These are phyloP conservation scores for Heliconius nattereri DNA, from an alignment of 1,140 invertebrate species.

Conservation along the genomic window DNA sequence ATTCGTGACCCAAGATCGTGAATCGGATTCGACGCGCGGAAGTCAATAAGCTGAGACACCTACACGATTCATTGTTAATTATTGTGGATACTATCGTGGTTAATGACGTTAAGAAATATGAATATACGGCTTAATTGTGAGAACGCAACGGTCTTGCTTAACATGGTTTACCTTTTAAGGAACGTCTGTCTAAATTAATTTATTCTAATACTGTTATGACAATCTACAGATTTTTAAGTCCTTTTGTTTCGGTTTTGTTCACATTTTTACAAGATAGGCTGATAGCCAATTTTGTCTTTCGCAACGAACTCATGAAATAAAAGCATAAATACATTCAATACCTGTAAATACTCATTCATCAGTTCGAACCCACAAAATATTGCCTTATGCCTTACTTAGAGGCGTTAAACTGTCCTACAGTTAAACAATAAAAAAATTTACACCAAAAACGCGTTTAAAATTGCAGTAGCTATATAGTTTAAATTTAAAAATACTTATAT, in stretches of 20 bases:
- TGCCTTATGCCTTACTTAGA: too few species aligned
- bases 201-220: not conserved
- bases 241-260: too few species aligned
- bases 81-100: conserved; percentile 39
- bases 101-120: conserved; percentile 38
- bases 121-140: conserved; percentile 38
- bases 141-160: conserved; percentile 16
- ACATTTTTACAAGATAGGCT: too few species aligned
- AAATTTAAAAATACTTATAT: not conserved
- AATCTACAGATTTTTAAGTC: too few species aligned
- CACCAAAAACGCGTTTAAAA: not conserved
- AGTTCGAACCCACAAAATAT: too few species aligned
- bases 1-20: conserved; percentile 49
- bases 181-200: not conserved
- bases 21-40: conserved; percentile 48
- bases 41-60: conserved; percentile 44
- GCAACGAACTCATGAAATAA: too few species aligned
- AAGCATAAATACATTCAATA: too few species aligned
- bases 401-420: too few species aligned
- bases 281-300: too few species aligned
- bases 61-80: conserved; percentile 50
- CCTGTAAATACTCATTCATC: too few species aligned
- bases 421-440: not conserved
- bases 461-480: not conserved
- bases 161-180: conserved; percentile 3